phyloP scores from a whole-genome alignment of 2,113 vertebrate genomes.

The Engystomops pustulosus region DNA sequence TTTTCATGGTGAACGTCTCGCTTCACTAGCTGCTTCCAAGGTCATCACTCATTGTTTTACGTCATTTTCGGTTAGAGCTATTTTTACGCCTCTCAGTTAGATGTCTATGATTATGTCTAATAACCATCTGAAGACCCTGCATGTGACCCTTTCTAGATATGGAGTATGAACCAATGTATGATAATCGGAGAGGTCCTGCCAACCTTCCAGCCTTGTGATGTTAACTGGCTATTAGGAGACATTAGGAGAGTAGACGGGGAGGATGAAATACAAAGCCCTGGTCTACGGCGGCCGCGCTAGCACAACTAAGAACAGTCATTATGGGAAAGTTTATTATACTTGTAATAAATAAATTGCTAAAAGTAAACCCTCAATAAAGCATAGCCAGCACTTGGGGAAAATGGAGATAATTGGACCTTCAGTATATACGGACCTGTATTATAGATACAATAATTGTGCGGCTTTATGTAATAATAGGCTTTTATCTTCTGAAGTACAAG shows the following conservation, averaged over 20 bases:
- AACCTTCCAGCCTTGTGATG: background rate
- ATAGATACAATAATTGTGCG: background rate
- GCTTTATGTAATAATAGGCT: constrained; percentile 11
- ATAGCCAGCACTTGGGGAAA: background rate
- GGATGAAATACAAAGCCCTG: background rate
- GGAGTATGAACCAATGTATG: background rate
- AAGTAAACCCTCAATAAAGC: background rate
- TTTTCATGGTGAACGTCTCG: no score
- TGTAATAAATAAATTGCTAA: background rate
- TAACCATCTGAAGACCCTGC: background rate
- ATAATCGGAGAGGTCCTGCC: background rate
- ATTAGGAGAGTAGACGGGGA: background rate
- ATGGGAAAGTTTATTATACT: background rate
- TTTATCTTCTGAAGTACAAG: background rate
- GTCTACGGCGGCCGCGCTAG: background rate
- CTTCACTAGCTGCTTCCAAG: no score
- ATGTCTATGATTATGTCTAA: background rate
- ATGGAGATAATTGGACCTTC: background rate
- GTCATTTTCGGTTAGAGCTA: no score
- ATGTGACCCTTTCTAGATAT: background rate
- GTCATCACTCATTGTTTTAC: background rate
- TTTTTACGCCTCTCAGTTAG: no score
- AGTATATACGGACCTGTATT: background rate
- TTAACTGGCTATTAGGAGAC: constrained; percentile 7
- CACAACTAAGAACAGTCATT: background rate